These are phyloP conservation scores for Drosophila testacea DNA, from an alignment of 2,888 invertebrate species.

Conservation along the genomic window DNA sequence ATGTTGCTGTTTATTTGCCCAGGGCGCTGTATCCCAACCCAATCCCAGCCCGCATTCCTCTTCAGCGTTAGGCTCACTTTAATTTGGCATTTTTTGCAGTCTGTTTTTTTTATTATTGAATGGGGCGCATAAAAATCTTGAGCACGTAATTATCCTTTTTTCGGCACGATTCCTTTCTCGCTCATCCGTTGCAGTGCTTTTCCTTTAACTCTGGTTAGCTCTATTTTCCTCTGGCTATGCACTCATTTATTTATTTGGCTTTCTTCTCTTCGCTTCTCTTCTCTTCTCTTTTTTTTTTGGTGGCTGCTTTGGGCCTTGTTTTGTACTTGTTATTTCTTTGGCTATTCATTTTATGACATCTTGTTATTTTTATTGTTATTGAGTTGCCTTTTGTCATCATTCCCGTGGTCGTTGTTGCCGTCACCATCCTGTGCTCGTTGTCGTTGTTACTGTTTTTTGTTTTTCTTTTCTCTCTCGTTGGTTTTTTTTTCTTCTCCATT, in stretches of 20 bases:
- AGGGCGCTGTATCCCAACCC: conserved; percentile 37
- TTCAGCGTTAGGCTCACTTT: conserved; percentile 53
- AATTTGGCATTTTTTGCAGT: conserved; percentile 54
- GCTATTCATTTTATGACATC: conserved; percentile 77
- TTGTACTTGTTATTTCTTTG: conserved; percentile 58
- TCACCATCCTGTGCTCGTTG: conserved; percentile 2
- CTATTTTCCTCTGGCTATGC: conserved; percentile 44
- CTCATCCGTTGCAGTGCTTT: conserved; percentile 10
- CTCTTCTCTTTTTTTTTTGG: conserved; percentile 15
- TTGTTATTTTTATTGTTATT: conserved; percentile 80
- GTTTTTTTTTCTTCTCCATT: conserved; percentile 44
- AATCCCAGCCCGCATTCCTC: conserved; percentile 1
- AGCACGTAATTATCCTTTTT: conserved; percentile 81
- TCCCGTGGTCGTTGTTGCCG: conserved; percentile 3
- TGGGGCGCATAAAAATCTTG: conserved; percentile 62
- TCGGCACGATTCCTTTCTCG: conserved; percentile 46
- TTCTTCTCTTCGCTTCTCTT: conserved; percentile 25
- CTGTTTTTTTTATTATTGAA: conserved; percentile 41
- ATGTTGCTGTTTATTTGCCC: conserved; percentile 70
- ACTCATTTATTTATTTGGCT: conserved; percentile 70
- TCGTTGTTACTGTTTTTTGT: conserved; percentile 26
- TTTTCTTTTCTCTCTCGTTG: neutral
- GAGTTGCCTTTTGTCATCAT: conserved; percentile 76
- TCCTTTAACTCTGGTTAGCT: conserved; percentile 11
- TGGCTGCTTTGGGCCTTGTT: conserved; percentile 16